These are phyloP conservation scores for Euglossa dilemma DNA, from an alignment of 1,140 invertebrate genomes.

Conservation along the genomic window DNA sequence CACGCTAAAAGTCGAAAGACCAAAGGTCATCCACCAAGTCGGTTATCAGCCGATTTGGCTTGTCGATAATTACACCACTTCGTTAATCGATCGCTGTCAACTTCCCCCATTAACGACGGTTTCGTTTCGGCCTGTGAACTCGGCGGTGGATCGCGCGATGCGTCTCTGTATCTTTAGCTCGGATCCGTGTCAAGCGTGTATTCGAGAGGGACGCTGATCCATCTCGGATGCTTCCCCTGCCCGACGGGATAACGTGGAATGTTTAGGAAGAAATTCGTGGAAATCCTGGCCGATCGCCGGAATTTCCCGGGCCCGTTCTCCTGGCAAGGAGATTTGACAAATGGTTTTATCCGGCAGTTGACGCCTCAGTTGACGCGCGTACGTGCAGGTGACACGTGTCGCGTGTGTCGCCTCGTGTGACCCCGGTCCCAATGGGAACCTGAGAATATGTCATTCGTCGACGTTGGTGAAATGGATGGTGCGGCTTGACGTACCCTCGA, in stretches of 20 bases:
- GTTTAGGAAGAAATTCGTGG: constrained; percentile 39
- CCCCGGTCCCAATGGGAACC: constrained; percentile 47
- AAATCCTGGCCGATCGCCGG: not conserved
- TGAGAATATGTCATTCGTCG: constrained; percentile 58
- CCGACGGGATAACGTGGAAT: not conserved
- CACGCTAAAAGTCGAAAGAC: too few species aligned
- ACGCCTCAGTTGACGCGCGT: constrained; percentile 57
- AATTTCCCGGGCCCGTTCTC: constrained; percentile 9
- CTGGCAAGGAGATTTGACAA: constrained; percentile 65
- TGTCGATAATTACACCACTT: too few species aligned
- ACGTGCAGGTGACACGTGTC: constrained; percentile 68
- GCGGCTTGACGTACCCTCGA: constrained; percentile 36
- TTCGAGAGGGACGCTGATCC: not conserved
- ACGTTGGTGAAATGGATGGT: constrained; percentile 51
- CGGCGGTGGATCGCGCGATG: not conserved
- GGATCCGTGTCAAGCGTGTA: not conserved
- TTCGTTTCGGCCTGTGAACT: too few species aligned
- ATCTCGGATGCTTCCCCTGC: not conserved
- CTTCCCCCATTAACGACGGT: not conserved
- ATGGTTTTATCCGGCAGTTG: constrained; percentile 69
- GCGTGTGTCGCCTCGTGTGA: constrained; percentile 60
- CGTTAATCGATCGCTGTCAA: too few species aligned
- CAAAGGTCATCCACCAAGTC: too few species aligned
- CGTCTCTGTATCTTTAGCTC: not conserved
- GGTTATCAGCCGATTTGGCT: too few species aligned